Evolutionary conservation across 2,888 invertebrate genomes (phyloP).

Genomic region (Diabrotica balteata): DNA sequence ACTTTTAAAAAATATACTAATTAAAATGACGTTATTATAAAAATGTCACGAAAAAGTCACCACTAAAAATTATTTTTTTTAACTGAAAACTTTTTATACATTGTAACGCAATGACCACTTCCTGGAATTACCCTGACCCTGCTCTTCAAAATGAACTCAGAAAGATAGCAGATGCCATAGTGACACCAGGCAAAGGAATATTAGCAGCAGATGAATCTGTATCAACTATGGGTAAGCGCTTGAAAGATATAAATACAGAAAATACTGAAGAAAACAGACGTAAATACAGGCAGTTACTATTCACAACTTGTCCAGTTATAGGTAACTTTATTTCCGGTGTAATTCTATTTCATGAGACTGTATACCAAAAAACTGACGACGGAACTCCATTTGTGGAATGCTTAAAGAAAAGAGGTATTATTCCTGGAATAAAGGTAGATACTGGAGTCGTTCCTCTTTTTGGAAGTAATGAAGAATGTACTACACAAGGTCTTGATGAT

Average conservation of each 20-base stretch:
- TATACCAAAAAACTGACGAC: slow-evolving; percentile 95
- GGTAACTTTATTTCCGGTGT: slow-evolving; percentile 92
- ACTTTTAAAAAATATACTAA: too few species aligned
- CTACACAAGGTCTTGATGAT: slow-evolving; percentile 97
- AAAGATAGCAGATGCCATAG: slow-evolving; percentile 88
- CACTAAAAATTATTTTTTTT: too few species aligned
- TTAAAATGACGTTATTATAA: too few species aligned
- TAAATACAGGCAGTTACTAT: slow-evolving; percentile 74
- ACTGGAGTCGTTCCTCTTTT: slow-evolving; percentile 93
- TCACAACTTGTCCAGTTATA: slow-evolving; percentile 72
- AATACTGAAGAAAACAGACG: slow-evolving; percentile 90
- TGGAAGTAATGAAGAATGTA: slow-evolving; percentile 94
- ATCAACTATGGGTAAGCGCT: slow-evolving; percentile 88
- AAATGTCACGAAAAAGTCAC: too few species aligned
- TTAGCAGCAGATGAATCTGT: slow-evolving; percentile 98
- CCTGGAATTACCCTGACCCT: slow-evolving; percentile 83
- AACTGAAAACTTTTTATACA: too few species aligned
- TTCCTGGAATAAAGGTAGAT: slow-evolving; percentile 98
- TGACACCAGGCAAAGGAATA: slow-evolving; percentile 94
- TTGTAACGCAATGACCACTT: slow-evolving; percentile 53
- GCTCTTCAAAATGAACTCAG: slow-evolving; percentile 89
- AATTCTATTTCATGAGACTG: slow-evolving; percentile 97
- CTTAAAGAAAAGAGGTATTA: slow-evolving; percentile 86
- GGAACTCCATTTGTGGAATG: slow-evolving; percentile 83
- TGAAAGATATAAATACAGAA: slow-evolving; percentile 87